phyloP scores from a whole-genome alignment of 2,797 vertebrate genomes.

The Hyperoplus immaculatus region DNA sequence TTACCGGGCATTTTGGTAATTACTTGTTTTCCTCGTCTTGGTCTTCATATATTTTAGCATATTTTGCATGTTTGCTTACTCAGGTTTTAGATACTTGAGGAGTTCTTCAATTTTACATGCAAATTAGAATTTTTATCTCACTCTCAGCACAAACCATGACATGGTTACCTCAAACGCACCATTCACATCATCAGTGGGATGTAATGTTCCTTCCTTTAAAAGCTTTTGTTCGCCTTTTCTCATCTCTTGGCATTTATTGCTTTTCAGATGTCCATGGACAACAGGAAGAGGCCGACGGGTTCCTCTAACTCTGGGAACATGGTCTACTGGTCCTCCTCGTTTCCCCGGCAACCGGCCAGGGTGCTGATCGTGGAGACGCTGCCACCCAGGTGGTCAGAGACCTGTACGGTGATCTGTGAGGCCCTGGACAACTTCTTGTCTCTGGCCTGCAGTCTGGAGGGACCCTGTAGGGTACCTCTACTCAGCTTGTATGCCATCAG shows the following conservation, averaged over 20 bases:
- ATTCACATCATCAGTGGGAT: background rate
- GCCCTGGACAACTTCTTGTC: constrained; percentile 92
- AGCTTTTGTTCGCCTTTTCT: background rate
- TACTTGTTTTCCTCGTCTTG: background rate
- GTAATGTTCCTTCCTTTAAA: background rate
- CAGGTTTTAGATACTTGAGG: background rate
- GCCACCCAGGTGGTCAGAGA: constrained; percentile 88
- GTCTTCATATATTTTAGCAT: background rate
- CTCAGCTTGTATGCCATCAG: constrained; percentile 92
- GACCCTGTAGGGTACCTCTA: constrained; percentile 89
- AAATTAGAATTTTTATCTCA: background rate
- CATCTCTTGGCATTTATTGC: background rate
- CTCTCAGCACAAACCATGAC: background rate
- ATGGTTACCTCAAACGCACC: background rate
- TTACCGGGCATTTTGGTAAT: constrained; percentile 26
- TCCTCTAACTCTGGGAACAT: constrained; percentile 51
- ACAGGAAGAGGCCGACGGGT: constrained; percentile 62
- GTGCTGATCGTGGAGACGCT: constrained; percentile 90
- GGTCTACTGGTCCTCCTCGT: constrained; percentile 69
- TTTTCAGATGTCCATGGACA: constrained; percentile 66
- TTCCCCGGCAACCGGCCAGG: constrained; percentile 83
- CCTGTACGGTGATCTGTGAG: constrained; percentile 86
- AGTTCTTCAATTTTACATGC: background rate
- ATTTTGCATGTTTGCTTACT: background rate
- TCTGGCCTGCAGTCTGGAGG: constrained; percentile 87